These are phyloP conservation scores for Tapirus indicus DNA, from an alignment of 2,797 vertebrate genomes.

Conservation along the genomic window DNA sequence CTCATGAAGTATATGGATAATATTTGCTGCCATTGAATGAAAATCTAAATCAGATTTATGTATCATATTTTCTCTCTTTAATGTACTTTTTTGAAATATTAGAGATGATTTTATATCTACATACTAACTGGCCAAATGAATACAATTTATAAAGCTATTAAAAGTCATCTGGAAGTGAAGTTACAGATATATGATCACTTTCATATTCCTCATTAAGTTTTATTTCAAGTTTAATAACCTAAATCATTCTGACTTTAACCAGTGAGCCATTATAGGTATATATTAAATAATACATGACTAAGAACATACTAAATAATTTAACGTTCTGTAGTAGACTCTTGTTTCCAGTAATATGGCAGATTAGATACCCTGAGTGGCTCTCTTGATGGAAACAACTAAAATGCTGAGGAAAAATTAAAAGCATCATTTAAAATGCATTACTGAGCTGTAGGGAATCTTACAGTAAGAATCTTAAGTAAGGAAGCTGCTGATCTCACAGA, in stretches of 20 bases:
- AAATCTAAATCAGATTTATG: constrained; percentile 31
- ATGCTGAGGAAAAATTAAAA: not conserved
- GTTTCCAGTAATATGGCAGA: not conserved
- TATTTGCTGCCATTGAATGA: not conserved
- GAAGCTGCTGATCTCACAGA: not conserved
- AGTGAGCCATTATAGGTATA: not conserved
- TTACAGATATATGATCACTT: not conserved
- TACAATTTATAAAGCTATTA: not conserved
- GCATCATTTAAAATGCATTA: not conserved
- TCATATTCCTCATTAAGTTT: constrained; percentile 4
- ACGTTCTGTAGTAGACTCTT: not conserved
- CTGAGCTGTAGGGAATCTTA: not conserved
- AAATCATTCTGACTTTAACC: not conserved
- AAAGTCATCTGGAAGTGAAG: not conserved
- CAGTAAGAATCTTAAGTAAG: not conserved
- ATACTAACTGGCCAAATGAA: not conserved
- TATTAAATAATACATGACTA: constrained; percentile 31
- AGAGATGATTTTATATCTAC: not conserved
- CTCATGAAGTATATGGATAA: not conserved
- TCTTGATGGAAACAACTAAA: not conserved
- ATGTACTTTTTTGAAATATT: constrained; percentile 4
- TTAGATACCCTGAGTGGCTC: not conserved
- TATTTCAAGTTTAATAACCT: not conserved
- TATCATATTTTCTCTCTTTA: not conserved
- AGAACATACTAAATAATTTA: constrained; percentile 28